These are phyloP conservation scores for Drosophila hamatofila DNA, from an alignment of 2,888 invertebrate genomes.

Conservation along the genomic window DNA sequence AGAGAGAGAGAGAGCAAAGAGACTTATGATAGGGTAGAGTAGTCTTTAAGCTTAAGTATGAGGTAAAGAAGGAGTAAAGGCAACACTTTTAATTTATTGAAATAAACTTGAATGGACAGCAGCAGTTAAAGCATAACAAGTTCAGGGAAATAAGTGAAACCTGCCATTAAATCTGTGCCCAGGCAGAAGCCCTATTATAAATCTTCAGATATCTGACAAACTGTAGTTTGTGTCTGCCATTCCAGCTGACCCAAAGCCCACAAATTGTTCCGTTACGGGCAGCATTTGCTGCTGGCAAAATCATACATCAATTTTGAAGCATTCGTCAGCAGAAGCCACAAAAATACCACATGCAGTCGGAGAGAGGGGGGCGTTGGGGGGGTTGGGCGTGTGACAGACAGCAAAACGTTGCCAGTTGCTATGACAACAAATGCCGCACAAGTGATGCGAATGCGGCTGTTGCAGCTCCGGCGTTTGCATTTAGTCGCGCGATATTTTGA, in stretches of 20 bases:
- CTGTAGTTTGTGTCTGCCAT: constrained; percentile 29
- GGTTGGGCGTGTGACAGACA: not conserved
- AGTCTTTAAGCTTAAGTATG: constrained; percentile 7
- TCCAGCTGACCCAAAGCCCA: not conserved
- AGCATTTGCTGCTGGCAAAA: constrained; percentile 51
- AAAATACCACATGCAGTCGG: constrained; percentile 45
- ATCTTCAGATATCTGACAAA: constrained; percentile 58
- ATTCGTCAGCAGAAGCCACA: constrained; percentile 71
- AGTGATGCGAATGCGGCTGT: constrained; percentile 29
- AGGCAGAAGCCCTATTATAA: constrained; percentile 39
- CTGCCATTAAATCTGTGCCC: constrained; percentile 28
- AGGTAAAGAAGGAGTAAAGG: no score
- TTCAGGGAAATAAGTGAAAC: not conserved
- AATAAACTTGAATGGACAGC: not conserved
- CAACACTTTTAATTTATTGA: not conserved
- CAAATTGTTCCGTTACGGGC: constrained; percentile 14
- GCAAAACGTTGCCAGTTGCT: constrained; percentile 17
- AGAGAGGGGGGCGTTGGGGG: not conserved
- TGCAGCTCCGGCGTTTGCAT: constrained; percentile 39
- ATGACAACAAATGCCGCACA: constrained; percentile 44
- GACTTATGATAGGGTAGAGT: not conserved
- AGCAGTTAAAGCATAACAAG: not conserved
- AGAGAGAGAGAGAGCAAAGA: constrained; percentile 2
- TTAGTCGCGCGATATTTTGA: constrained; percentile 47
- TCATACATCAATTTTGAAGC: constrained; percentile 75